Base-by-base conservation (phyloP, 2,888 invertebrate genomes). In the Aporophyla nigra region DNA sequence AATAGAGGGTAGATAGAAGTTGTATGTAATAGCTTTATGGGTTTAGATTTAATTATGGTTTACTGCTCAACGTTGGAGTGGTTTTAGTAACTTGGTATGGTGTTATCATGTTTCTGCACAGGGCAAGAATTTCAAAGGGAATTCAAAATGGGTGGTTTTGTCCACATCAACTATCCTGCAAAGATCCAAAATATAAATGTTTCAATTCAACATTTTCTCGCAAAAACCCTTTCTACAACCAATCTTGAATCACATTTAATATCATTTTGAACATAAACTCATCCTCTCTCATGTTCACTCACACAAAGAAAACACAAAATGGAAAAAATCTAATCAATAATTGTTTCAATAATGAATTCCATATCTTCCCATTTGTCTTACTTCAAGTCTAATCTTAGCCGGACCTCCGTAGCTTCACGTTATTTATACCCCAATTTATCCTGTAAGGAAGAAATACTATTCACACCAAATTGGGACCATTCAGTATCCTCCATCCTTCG, bases 1-100 rank as follows among this genome's bases (percentile, higher is more conserved):
- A 83, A 86, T 71, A 83, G 76, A 80, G 86, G 86, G 71, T 78
- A 61, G 72, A 69, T 73, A 76, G 49, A 6, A 27, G n/a, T 27
- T 54, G 65, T 71, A 40, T 74, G 65, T 75, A 74, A 61, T 68
- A 19, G 40, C 12, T 46, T 74, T 14, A 62, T 54, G 10, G 51
- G 72, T 53, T 63, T 61, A 63, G 54, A 46, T 54, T 49, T 7
- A 27, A 14, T 5, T 12, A 33, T 33, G 62, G n/a, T 65, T 59
- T 63, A 9, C 12, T 14, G 12, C 58, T 40, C 0, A 49, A 43
- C 12, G 33, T 72, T 61, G 9, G 21, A 75, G 65, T 66, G 33
- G 33, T 65, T 76, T 46, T 19, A 24, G 21, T 49, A n/a, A 73
- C 1, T 33, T n/a, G 21, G 10, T 53, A 7, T n/a, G n/a, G n/a